Conservation (phyloP, 1,140 invertebrate species). For the Leptinotarsa defecta region DNA sequence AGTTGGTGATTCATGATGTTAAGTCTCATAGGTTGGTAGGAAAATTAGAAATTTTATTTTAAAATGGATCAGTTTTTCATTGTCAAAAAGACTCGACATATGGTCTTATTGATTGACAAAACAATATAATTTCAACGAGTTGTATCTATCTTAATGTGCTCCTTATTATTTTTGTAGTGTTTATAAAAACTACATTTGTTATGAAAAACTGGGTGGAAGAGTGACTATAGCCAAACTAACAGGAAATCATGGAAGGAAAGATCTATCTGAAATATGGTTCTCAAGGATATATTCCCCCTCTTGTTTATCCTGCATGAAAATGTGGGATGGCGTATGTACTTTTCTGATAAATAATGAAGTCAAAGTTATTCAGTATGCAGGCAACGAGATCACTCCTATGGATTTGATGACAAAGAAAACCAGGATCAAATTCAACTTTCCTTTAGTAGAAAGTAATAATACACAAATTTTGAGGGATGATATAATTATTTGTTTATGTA, state of each 20-base stretch:
- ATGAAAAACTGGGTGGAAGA: conserved; percentile 48
- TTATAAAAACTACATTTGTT: conserved; percentile 51
- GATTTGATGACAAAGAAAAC: conserved; percentile 37
- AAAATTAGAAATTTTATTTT: neutral
- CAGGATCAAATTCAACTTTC: conserved; percentile 41
- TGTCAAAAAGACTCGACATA: too few relatives aligned
- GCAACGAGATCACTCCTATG: conserved; percentile 39
- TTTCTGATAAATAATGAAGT: conserved; percentile 51
- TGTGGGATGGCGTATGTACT: conserved; percentile 50
- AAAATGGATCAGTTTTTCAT: too few relatives aligned
- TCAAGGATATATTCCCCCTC: conserved; percentile 51
- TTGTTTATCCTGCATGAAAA: conserved; percentile 48
- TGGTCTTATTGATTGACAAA: too few relatives aligned
- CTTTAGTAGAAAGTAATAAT: conserved; percentile 32
- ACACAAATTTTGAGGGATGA: conserved; percentile 48
- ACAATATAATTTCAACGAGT: too few relatives aligned
- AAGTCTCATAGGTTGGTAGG: conserved; percentile 37
- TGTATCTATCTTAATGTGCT: neutral
- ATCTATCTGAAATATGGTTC: conserved; percentile 49
- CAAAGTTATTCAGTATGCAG: conserved; percentile 44
- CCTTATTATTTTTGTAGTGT: conserved; percentile 40
- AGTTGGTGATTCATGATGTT: conserved; percentile 36
- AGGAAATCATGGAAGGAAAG: conserved; percentile 31
- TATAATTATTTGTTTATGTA: conserved; percentile 51
- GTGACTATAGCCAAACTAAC: conserved; percentile 47